These are phyloP conservation scores for Drosophila murphyi DNA, from an alignment of 1,140 invertebrate species.

Conservation along the genomic window DNA sequence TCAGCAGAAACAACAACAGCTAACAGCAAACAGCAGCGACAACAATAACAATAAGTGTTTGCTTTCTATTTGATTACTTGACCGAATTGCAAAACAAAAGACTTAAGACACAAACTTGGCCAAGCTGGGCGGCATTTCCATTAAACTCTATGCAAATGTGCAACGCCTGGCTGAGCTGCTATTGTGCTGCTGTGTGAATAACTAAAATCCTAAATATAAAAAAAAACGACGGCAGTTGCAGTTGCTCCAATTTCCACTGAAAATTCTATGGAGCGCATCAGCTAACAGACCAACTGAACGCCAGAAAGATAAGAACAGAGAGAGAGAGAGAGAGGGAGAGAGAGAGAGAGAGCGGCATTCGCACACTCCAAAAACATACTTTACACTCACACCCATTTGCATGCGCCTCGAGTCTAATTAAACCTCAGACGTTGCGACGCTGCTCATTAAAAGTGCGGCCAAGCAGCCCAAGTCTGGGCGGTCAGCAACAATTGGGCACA, in stretches of 20 bases:
- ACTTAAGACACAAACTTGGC: constrained; percentile 53
- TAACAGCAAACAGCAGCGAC: background rate
- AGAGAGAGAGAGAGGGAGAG: background rate
- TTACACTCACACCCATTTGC: constrained; percentile 63
- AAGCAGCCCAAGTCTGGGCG: constrained; percentile 13
- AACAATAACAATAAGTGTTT: constrained; percentile 47
- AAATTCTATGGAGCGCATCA: constrained; percentile 35
- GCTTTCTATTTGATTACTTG: constrained; percentile 57
- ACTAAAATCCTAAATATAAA: constrained; percentile 1
- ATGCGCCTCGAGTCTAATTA: constrained; percentile 68
- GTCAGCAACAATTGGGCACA: constrained; percentile 26
- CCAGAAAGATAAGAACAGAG: constrained; percentile 10
- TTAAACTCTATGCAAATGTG: constrained; percentile 46
- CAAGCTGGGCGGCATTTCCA: constrained; percentile 21
- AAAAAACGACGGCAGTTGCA: constrained; percentile 36
- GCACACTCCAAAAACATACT: constrained; percentile 77
- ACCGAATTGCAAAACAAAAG: constrained; percentile 46
- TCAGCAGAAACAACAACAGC: constrained; percentile 23
- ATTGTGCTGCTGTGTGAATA: constrained; percentile 16
- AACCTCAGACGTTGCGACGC: constrained; percentile 32
- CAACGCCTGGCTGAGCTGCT: constrained; percentile 45
- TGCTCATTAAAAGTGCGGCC: constrained; percentile 54
- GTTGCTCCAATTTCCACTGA: constrained; percentile 51
- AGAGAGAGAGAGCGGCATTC: constrained; percentile 40
- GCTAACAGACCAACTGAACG: constrained; percentile 26